Conservation (phyloP, 2,888 invertebrate species). For the Lamproptera curius region DNA sequence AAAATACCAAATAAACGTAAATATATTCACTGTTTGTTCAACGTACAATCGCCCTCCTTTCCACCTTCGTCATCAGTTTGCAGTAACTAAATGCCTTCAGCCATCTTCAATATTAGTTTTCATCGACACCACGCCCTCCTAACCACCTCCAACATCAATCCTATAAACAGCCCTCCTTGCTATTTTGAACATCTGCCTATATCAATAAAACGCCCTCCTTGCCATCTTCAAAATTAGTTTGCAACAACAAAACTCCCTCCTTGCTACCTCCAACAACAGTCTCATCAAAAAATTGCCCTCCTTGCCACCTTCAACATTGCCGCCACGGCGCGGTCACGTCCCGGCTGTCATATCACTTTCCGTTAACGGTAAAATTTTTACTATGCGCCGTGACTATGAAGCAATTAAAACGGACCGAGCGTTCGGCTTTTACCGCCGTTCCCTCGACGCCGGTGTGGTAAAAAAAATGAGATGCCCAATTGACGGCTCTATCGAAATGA, state of each 20-base stretch:
- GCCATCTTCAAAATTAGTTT: background rate
- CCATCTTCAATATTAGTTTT: too few relatives aligned
- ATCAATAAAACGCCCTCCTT: background rate
- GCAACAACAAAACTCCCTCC: background rate
- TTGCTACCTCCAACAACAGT: background rate
- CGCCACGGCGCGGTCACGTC: conserved; percentile 30
- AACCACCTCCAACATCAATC: too few relatives aligned
- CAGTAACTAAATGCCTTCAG: too few relatives aligned
- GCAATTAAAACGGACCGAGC: conserved; percentile 72
- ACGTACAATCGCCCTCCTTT: too few relatives aligned
- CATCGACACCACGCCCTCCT: too few relatives aligned
- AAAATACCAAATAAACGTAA: too few relatives aligned
- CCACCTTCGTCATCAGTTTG: too few relatives aligned
- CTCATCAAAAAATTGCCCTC: too few relatives aligned
- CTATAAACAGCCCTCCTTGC: background rate
- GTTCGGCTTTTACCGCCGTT: conserved; percentile 61
- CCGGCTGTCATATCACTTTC: conserved; percentile 65
- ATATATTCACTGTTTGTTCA: too few relatives aligned
- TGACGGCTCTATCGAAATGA: conserved; percentile 67
- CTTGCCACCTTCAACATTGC: too few relatives aligned
- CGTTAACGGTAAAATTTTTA: conserved; percentile 64
- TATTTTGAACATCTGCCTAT: background rate
- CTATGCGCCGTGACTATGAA: conserved; percentile 64
- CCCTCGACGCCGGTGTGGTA: conserved; percentile 43
- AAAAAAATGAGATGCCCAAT: conserved; percentile 58